A percentile compares a stretch with the other conserved stretches of the same genome.
Evolutionary conservation across 53 echinoderm and acorn worm species (phyloP).

Genomic region (Stichopus horrens): DNA sequence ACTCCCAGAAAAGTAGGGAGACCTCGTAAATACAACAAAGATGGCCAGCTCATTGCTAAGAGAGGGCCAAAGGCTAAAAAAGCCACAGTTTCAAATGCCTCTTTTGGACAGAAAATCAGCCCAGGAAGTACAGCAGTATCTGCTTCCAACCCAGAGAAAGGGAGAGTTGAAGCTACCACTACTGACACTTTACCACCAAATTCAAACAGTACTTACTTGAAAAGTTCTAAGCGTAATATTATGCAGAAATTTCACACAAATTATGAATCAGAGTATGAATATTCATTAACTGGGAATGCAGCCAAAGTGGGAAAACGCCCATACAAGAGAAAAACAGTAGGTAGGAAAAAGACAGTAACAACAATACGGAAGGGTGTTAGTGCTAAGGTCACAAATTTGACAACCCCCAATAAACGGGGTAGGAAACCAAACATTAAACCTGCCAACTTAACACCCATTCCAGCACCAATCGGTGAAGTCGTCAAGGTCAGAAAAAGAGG

Average conservation of each 20-base stretch:
- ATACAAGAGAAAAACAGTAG: slow-evolving; percentile 41
- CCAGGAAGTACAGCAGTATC: not conserved
- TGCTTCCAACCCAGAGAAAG: slow-evolving; percentile 3
- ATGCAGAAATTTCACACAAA: slow-evolving; percentile 45
- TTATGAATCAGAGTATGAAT: slow-evolving; percentile 51
- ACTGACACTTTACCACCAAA: slow-evolving; percentile 19
- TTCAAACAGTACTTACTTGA: slow-evolving; percentile 43
- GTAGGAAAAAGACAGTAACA: slow-evolving; percentile 29
- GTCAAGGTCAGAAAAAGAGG: slow-evolving; percentile 61
- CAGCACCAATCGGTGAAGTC: slow-evolving; percentile 30
- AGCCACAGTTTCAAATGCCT: slow-evolving; percentile 51
- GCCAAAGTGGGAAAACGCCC: slow-evolving; percentile 43
- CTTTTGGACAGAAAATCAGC: not conserved
- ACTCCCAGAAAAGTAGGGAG: slow-evolving; percentile 38
- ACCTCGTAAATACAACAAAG: slow-evolving; percentile 39
- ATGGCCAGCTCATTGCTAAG: slow-evolving; percentile 48
- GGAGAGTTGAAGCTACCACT: not conserved
- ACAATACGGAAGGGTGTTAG: slow-evolving; percentile 22
- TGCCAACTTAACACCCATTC: not conserved
- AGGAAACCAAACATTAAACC: slow-evolving; percentile 17
- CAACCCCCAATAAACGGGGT: slow-evolving; percentile 12
- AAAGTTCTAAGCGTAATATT: slow-evolving; percentile 48
- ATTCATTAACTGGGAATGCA: slow-evolving; percentile 48
- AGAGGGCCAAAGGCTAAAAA: slow-evolving; percentile 75
- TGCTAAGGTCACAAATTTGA: not conserved